Conservation (phyloP, 2,888 invertebrate genomes). For the Willowsia nigromaculata region DNA sequence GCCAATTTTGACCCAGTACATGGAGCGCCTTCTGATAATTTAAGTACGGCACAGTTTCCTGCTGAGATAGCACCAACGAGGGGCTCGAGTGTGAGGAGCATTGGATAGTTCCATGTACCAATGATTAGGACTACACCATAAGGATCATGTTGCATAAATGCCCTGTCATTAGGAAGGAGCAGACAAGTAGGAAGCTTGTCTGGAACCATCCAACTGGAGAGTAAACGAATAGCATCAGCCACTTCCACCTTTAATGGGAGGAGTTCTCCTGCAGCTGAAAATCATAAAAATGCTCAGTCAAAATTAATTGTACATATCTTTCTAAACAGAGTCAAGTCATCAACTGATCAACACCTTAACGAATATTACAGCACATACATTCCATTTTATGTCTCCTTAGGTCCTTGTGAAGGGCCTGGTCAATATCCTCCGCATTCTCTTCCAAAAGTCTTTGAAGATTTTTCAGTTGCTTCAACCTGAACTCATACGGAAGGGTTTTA, state of each 20-base stretch:
- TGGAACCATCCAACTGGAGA: conserved; percentile 68
- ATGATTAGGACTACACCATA: conserved; percentile 84
- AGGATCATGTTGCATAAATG: conserved; percentile 68
- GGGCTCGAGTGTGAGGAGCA: conserved; percentile 90
- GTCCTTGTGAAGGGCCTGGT: too few species aligned
- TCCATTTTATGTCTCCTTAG: too few species aligned
- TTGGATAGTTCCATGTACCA: conserved; percentile 98
- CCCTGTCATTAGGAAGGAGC: conserved; percentile 70
- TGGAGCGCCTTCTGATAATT: conserved; percentile 93
- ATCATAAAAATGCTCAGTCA: not conserved
- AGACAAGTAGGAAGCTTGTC: conserved; percentile 70
- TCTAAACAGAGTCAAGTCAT: too few species aligned
- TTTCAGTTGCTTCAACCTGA: too few species aligned
- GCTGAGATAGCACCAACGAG: conserved; percentile 92
- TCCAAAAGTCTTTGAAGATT: too few species aligned
- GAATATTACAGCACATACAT: too few species aligned
- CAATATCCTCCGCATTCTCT: too few species aligned
- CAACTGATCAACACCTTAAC: too few species aligned
- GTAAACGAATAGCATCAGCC: conserved; percentile 68
- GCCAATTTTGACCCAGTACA: conserved; percentile 87
- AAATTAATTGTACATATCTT: too few species aligned
- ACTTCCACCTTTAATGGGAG: conserved; percentile 68
- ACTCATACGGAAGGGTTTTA: too few species aligned
- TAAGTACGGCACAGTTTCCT: conserved; percentile 93
- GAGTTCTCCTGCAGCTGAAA: conserved; percentile 67